Base-by-base conservation (phyloP, 2,888 invertebrate genomes). In the Drosophila macrothrix region DNA sequence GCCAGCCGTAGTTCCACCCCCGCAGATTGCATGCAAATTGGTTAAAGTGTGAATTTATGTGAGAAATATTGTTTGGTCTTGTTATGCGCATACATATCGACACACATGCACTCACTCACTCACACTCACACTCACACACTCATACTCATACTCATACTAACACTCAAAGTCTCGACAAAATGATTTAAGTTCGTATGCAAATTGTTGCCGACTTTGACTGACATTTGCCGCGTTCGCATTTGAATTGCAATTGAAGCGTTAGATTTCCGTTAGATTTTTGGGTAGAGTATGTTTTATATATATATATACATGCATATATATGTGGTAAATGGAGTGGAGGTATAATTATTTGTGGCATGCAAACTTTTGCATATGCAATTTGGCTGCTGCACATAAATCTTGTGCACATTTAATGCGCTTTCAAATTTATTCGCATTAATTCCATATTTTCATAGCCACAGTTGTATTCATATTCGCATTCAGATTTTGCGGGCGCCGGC, bases 1-100 rank as follows among this genome's bases (percentile, higher is more conserved):
- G 75, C 29, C 53, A 60, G 68, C 33, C 53, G 19, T 60, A 62
- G 80, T 83, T 80, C 75, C 85, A 87, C 84, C 83, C 85, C 87
- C 85, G 83, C 91, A 88, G 84, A 91, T 91, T 83, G 90, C 87
- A 92, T 91, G 92, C 90, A 92, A 92, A 92, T 92, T 84, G 86
- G 83, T 83, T 84, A 84, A 91, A 93, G 93, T 93, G 92, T 93
- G 92, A 92, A 93, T 92, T 93, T 93, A 92, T 93, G 92, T 92
- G 93, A 91, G 92, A 92, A 92, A 93, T 92, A 90, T 87, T 89
- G 85, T 92, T 91, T 92, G 87, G 79, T 92, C 90, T 91, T 92
- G 90, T 90, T 91, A 78, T 86, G 83, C 82, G 80, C 90, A 81
- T 73, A 76, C 74, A 68, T 63, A 67, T 69, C 46, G 53, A 64